Conservation (phyloP, 92 coral and sea anemone genomes). For the Phymanthus crucifer region DNA sequence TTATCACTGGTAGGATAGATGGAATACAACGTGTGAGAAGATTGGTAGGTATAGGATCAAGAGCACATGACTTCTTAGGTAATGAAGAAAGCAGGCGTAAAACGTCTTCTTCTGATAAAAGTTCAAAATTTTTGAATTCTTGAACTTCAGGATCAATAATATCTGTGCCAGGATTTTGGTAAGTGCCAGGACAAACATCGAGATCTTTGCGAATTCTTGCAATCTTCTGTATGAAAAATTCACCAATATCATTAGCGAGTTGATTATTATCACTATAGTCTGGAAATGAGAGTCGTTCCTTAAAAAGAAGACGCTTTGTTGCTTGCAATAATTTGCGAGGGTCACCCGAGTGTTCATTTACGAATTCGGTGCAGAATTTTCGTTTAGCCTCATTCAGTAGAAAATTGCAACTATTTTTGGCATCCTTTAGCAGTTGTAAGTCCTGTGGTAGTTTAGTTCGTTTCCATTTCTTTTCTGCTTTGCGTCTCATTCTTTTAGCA, state of each 20-base stretch:
- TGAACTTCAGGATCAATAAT: neutral
- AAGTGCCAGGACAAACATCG: neutral
- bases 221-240: neutral
- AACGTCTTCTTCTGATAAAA: neutral
- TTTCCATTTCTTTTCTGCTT: slow-evolving; percentile 1
- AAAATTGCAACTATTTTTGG: neutral
- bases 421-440: neutral
- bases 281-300: neutral
- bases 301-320: neutral
- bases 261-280: neutral
- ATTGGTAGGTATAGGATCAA: slow-evolving; percentile 11
- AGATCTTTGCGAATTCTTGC: neutral
- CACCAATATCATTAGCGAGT: neutral
- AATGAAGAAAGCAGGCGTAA: slow-evolving; percentile 1
- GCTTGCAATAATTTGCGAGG: neutral
- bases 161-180: neutral
- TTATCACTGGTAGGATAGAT: slow-evolving; percentile 8
- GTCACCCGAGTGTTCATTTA: neutral
- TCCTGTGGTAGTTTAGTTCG: neutral
- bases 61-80: slow-evolving; percentile 9
- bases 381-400: neutral
- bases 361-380: neutral
- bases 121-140: neutral
- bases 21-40: slow-evolving; percentile 2
- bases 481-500: neutral